These are phyloP conservation scores for Charanyca ferruginea DNA, from an alignment of 2,888 invertebrate genomes.

Conservation along the genomic window DNA sequence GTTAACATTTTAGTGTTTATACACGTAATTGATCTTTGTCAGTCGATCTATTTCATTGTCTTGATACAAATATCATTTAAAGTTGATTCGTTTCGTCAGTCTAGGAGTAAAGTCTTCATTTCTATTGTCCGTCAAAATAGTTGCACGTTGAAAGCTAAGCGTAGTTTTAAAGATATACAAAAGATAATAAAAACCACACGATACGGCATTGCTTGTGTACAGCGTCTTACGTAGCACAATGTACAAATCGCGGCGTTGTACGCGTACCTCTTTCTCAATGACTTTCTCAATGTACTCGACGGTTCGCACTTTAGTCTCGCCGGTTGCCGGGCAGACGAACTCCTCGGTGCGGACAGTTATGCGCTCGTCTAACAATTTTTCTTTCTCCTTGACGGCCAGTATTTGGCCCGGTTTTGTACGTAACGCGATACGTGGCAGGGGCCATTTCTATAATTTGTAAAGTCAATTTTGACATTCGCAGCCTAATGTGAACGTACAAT, in stretches of 20 bases:
- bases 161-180: slow-evolving; percentile 79
- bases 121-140: slow-evolving; percentile 64
- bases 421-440: slow-evolving; percentile 96
- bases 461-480: slow-evolving; percentile 89
- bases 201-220: slow-evolving; percentile 88
- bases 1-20: slow-evolving; percentile 69
- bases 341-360: slow-evolving; percentile 97
- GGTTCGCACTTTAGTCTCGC: slow-evolving; percentile 96
- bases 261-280: slow-evolving; percentile 98
- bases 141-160: slow-evolving; percentile 88
- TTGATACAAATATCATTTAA: slow-evolving; percentile 39
- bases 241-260: slow-evolving; percentile 80
- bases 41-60: slow-evolving; percentile 63
- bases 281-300: slow-evolving; percentile 98
- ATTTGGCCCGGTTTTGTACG: slow-evolving; percentile 96
- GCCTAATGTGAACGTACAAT: slow-evolving; percentile 76
- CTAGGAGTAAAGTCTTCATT: slow-evolving; percentile 54
- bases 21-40: slow-evolving; percentile 66
- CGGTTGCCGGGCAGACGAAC: slow-evolving; percentile 96
- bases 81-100: slow-evolving; percentile 49
- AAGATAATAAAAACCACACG: slow-evolving; percentile 81
- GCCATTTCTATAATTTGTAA: slow-evolving; percentile 91
- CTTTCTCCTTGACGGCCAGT: slow-evolving; percentile 96
- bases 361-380: slow-evolving; percentile 97
- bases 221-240: slow-evolving; percentile 85